phyloP scores from a whole-genome alignment of 2,888 invertebrate species.

The Drosophila neotestacea region DNA sequence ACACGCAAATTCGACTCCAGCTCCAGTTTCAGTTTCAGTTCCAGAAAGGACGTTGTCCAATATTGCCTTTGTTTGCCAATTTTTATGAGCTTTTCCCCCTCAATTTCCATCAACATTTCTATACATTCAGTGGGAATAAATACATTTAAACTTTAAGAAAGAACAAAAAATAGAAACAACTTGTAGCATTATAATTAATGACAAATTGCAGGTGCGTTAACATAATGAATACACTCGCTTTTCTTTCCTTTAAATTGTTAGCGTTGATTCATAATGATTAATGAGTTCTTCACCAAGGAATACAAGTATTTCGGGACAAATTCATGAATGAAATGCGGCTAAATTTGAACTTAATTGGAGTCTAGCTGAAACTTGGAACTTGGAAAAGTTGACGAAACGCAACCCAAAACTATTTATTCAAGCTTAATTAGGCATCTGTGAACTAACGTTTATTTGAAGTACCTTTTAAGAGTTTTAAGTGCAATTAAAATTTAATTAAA shows the following conservation, averaged over 20 bases:
- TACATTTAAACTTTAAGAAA: constrained; percentile 23
- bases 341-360: neutral
- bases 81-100: constrained; percentile 65
- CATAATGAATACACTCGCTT: constrained; percentile 25
- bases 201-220: constrained; percentile 56
- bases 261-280: constrained; percentile 24
- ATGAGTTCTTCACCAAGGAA: constrained; percentile 2
- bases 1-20: constrained; percentile 63
- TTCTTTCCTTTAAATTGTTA: constrained; percentile 15
- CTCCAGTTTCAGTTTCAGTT: neutral
- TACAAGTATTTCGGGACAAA: constrained; percentile 1
- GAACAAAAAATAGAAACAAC: constrained; percentile 22
- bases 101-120: constrained; percentile 38
- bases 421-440: neutral
- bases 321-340: constrained; percentile 8
- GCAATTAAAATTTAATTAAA: constrained; percentile 46
- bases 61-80: constrained; percentile 75
- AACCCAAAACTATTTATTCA: neutral
- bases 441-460: neutral
- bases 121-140: constrained; percentile 20
- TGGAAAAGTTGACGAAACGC: neutral
- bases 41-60: constrained; percentile 50
- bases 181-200: constrained; percentile 74
- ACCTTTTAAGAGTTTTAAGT: constrained; percentile 6
- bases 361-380: neutral